Conservation (phyloP, 2,888 invertebrate genomes). For the Odontothrips loti region DNA sequence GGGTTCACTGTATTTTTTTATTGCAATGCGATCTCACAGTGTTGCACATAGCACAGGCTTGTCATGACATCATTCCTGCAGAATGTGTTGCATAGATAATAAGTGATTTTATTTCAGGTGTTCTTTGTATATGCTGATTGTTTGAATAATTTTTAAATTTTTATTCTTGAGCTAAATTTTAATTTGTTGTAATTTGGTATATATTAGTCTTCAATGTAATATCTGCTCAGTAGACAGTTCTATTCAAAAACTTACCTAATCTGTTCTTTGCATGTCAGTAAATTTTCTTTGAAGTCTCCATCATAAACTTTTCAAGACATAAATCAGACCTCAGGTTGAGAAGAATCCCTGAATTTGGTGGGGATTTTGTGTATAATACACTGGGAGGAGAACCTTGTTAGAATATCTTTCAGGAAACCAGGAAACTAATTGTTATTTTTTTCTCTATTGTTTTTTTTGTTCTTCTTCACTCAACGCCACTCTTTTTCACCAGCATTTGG, state of each 20-base stretch:
- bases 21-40: not conserved
- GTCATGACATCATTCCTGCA: not conserved
- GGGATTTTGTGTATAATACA: conserved; percentile 13
- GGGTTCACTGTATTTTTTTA: not conserved
- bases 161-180: too few species aligned
- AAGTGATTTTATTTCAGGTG: not conserved
- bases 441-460: conserved; percentile 34
- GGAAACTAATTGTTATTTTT: conserved; percentile 32
- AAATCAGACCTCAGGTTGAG: too few species aligned
- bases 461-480: conserved; percentile 39
- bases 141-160: not conserved
- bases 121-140: not conserved
- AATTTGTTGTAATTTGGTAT: too few species aligned
- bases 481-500: conserved; percentile 63
- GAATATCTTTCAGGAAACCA: not conserved
- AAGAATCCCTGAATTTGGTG: not conserved
- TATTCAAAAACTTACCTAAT: too few species aligned
- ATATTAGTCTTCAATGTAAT: too few species aligned
- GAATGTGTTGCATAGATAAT: too few species aligned
- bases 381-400: not conserved
- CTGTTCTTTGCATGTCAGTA: too few species aligned
- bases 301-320: too few species aligned
- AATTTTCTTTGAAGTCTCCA: too few species aligned
- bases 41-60: conserved; percentile 1
- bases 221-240: too few species aligned